Evolutionary conservation across 1,140 invertebrate genomes (phyloP).

Genomic region (Chironomus tepperi): DNA sequence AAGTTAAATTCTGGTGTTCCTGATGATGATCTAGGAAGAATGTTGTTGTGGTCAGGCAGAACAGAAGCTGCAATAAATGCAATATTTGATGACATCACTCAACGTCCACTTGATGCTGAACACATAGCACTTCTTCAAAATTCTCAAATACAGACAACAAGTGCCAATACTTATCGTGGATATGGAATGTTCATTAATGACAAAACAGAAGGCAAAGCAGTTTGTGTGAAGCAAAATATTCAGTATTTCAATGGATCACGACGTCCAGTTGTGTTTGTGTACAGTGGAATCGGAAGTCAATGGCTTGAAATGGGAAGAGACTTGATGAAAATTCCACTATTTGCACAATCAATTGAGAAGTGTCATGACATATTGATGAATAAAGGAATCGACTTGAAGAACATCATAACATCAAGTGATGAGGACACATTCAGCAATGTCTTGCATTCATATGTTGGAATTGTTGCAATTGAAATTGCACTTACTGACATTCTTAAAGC

Average conservation of each 20-base stretch:
- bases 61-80: constrained; percentile 50
- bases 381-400: constrained; percentile 57
- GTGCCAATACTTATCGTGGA: constrained; percentile 32
- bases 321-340: constrained; percentile 45
- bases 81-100: constrained; percentile 46
- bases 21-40: constrained; percentile 46
- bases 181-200: constrained; percentile 33
- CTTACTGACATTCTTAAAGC: constrained; percentile 59
- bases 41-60: constrained; percentile 56
- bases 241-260: constrained; percentile 38
- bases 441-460: constrained; percentile 69
- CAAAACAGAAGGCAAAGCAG: constrained; percentile 27
- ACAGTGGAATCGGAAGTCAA: constrained; percentile 72
- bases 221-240: constrained; percentile 48
- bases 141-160: constrained; percentile 34
- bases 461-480: constrained; percentile 70
- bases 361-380: constrained; percentile 54
- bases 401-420: constrained; percentile 57
- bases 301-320: constrained; percentile 61
- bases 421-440: constrained; percentile 59
- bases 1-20: constrained; percentile 45
- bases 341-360: constrained; percentile 52
- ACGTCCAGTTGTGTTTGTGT: constrained; percentile 62
- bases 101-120: constrained; percentile 35
- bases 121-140: constrained; percentile 35